Conservation (phyloP, 2,888 invertebrate species). For the Tromatobia lineatoria region DNA sequence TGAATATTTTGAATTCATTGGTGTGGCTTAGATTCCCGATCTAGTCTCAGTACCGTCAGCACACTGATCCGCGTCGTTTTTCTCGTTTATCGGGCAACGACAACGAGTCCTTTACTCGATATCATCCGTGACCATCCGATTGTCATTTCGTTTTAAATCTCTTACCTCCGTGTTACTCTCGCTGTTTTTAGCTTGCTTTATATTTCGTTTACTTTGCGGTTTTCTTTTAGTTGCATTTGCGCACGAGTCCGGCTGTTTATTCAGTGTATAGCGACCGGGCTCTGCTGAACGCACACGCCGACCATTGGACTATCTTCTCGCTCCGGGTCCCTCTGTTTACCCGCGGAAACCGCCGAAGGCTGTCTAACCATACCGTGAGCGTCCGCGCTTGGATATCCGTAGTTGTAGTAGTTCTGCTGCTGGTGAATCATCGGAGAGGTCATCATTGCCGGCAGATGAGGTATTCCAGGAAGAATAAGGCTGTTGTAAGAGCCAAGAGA, state of each 20-base stretch:
- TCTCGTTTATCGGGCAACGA: not conserved
- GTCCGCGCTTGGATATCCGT: conserved; percentile 82
- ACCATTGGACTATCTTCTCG: conserved; percentile 94
- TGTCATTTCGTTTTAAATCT: conserved; percentile 31
- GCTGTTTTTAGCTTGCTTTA: conserved; percentile 21
- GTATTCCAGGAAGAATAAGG: conserved; percentile 85
- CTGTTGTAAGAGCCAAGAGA: conserved; percentile 85
- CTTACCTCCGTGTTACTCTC: not conserved
- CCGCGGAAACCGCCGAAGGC: conserved; percentile 79
- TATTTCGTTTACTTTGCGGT: conserved; percentile 12
- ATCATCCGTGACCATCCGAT: conserved; percentile 31
- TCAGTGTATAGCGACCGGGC: conserved; percentile 96
- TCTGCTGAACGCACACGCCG: conserved; percentile 96
- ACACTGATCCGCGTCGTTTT: conserved; percentile 12
- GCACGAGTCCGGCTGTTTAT: conserved; percentile 31
- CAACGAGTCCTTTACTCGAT: conserved; percentile 35
- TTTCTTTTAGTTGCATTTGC: not conserved
- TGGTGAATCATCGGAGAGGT: conserved; percentile 82
- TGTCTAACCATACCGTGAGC: conserved; percentile 81
- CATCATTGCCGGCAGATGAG: conserved; percentile 84
- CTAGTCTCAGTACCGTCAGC: not conserved
- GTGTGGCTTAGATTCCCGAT: conserved; percentile 4
- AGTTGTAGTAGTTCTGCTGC: conserved; percentile 83
- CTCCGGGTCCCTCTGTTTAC: conserved; percentile 85
- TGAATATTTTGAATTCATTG: conserved; percentile 6